Conservation (phyloP, 2,113 vertebrate species). For the Menura novaehollandiae region DNA sequence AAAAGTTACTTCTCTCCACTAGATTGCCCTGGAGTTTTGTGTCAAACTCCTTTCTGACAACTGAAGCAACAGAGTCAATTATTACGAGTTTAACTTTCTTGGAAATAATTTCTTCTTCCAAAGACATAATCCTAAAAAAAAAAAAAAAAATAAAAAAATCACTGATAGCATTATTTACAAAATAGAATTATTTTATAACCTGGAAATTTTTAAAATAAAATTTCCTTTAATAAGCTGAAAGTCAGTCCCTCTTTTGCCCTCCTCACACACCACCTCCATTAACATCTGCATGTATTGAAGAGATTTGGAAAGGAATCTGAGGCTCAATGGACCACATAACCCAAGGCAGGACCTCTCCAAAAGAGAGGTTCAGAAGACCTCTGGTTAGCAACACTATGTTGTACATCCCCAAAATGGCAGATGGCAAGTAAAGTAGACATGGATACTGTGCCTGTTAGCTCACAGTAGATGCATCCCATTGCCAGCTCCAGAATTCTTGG, state of each 20-base stretch:
- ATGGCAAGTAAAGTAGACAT: neutral
- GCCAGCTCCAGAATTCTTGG: neutral
- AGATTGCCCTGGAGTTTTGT: conserved; percentile 80
- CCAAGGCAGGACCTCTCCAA: neutral
- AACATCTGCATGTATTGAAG: neutral
- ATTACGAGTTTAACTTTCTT: conserved; percentile 78
- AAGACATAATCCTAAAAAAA: conserved; percentile 73
- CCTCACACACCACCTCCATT: neutral
- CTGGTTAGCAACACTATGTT: neutral
- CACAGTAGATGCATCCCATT: neutral
- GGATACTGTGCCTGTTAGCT: neutral
- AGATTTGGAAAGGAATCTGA: neutral
- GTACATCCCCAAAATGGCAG: neutral
- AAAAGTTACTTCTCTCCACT: conserved; percentile 77
- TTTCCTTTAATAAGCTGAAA: neutral
- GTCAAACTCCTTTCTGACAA: conserved; percentile 87
- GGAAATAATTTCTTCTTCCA: conserved; percentile 86
- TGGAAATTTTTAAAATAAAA: neutral
- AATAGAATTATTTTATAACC: neutral
- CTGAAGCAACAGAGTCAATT: conserved; percentile 85
- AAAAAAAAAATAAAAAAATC: neutral
- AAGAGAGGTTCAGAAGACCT: neutral
- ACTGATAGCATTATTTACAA: neutral
- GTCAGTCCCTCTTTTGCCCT: neutral
- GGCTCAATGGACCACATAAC: neutral